Evolutionary conservation across 2,113 vertebrate species (phyloP), one percentile per base, ranked within the genome.

Genomic region (Phrynosoma blainvillii): DNA sequence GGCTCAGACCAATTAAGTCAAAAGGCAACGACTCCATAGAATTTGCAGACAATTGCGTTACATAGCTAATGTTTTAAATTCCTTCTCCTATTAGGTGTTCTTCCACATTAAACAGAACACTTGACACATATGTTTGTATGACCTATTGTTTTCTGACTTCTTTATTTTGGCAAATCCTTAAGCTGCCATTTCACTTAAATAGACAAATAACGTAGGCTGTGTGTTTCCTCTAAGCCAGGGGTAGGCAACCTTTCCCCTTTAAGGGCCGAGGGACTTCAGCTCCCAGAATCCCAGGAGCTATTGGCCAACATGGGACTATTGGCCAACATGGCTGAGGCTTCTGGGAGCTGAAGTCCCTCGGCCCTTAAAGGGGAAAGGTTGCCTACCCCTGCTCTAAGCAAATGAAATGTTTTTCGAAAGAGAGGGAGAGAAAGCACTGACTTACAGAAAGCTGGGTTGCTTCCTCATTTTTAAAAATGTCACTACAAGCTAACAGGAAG

Each of bases 21-120:
- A 21, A 88, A 36, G 21, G 1, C 79, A 32, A 89, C 40, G n/a
- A 54, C 47, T 85, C 30, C 42, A 90, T 77, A 4, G 77, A 42
- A 36, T 9, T 25, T 12, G 32, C 27, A 47, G 30, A 2, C 54
- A 66, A 82, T 2, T 71, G 11, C 1, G 0, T 36, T 36, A 71
- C 76, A 79, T 52, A 79, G 25, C 27, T 9, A 54, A 6, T 30
- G 6, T 89, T 76, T 81, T 84, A 78, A 79, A 79, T 16, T 70
- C 27, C 47, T 89, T 74, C 71, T 88, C 70, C 81, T 85, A 11
- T 54, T 79, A 88, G 42, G 62, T 71, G 59, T 21, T 42, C 30
- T n/a, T 68, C 27, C 25, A 82, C n/a, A 9, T 27, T 36, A 8
- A 77, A 85, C 36, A 65, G 79, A 78, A 66, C 36, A 4, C 23